Base-by-base conservation (phyloP, 2,113 vertebrate genomes). In the Ondatra zibethicus region DNA sequence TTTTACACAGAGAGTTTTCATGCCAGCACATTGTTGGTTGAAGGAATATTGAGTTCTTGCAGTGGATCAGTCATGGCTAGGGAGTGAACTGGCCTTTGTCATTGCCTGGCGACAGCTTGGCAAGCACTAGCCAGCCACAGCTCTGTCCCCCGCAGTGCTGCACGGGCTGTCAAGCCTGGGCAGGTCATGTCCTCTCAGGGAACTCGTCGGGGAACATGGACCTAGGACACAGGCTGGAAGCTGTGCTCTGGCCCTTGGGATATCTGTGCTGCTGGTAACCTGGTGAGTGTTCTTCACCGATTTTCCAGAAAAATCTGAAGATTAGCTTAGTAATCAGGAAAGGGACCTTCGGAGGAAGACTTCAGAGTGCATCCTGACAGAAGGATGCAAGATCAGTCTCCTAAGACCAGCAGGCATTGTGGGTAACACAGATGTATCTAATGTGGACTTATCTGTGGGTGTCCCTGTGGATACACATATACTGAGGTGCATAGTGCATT, bases 1-100 rank as follows among this genome's bases (percentile, higher is more conserved):
- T 36, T 94, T 94, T 76, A 42, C 31, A 89, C n/a, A 86, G 93
- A 90, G 78, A 76, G 73, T 65, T 84, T 73, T 92, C 73, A 68
- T 92, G 85, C 63, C 88, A 52, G 84, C 31, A 78, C 63, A 76
- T 85, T 66, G 84, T 70, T 91, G 94, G 70, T 14, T 50, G 80
- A 92, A 85, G 42, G 39, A 45, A 52, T 82, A 84, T 84, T 39
- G 7, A 65, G 55, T 89, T 96, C 85, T 91, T 92, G 80, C n/a
- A 47, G 36, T 29, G 52, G 87, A 81, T 82, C 73, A 73, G 72
- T 27, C 75, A 16, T 5, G 8, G 27, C 92, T 72, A 61, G 63
- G 87, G 47, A 77, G 70, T 73, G 61, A 42, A 50, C 68, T 21
- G n/a, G n/a, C 47, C 68, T 92, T 93, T 92, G 50, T 70, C 1